Evolutionary conservation across 2,888 invertebrate species (phyloP).

Genomic region (Tetranychus piercei): DNA sequence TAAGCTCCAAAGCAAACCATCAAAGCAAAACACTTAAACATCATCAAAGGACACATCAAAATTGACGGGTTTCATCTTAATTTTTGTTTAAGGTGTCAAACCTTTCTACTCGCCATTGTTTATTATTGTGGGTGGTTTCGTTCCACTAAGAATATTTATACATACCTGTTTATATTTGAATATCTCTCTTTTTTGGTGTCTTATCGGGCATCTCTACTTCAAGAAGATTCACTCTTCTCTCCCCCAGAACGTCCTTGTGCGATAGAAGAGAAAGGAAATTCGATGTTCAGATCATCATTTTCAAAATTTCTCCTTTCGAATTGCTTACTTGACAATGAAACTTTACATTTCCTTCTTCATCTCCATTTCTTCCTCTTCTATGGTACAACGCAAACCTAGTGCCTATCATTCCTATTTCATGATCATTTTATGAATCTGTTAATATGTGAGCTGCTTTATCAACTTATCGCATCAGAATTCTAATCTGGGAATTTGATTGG

Average conservation of each 20-base stretch:
- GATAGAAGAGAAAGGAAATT: neutral
- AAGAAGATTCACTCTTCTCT: neutral
- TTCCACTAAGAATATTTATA: neutral
- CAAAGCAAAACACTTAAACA: neutral
- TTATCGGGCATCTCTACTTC: neutral
- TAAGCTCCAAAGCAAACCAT: no score
- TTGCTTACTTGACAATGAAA: neutral
- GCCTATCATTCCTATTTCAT: neutral
- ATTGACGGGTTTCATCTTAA: neutral
- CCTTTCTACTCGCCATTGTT: neutral
- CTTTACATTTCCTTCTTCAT: neutral
- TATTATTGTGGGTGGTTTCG: neutral
- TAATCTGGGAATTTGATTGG: no score
- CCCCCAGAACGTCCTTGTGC: neutral
- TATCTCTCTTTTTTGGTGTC: neutral
- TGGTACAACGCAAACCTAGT: neutral
- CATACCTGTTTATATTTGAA: neutral
- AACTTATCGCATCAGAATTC: no score
- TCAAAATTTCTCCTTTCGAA: no score
- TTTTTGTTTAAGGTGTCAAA: neutral
- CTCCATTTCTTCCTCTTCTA: neutral
- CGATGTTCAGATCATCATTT: neutral
- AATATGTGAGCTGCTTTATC: no score
- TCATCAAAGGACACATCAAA: neutral
- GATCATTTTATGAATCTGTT: no score